Base-by-base conservation (phyloP, 1,140 invertebrate genomes). In the Lutraria rhynchaena region DNA sequence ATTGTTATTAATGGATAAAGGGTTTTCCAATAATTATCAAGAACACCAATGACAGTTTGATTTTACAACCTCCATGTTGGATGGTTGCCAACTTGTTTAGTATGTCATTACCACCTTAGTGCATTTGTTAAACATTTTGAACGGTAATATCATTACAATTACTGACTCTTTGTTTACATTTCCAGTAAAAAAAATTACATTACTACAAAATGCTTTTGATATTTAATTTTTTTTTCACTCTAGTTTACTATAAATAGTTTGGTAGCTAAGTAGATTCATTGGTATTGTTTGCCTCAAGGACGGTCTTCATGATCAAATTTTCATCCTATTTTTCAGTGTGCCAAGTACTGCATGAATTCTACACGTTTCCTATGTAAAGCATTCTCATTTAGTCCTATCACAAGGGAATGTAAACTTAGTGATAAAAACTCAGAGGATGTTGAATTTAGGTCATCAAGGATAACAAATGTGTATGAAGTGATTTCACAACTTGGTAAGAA, bases 361-460 rank as follows among this genome's bases (percentile, higher is more conserved):
- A 74, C 29, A 11, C 27, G 70, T 22, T 81, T 81, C 61, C 58
- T 81, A 1, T 81, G 78, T 41, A 67, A 44, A 22, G 49, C 78
- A 24, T 81, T 81, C 58, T 63, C 78, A 19, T 81, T 65, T 35
- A 60, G 24, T 22, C 22, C 78, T 37, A 17, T 44, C 22, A 73
- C 69, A 1, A 55, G 70, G 1, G 58, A 81, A 31, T 81, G 78
- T 27, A 15, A 61, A 15, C 41, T 81, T 15, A 73, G 69, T 7
- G 57, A 74, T 61, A 27, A 55, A 33, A 81, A 65, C 35, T 53
- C 69, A 0, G 31, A 44, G 22, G 76, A 53, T 13, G 41, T 9
- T 44, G 73, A 35, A 13, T 33, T 51, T 60, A 61, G 73, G 41
- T 51, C 0, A 61, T 74, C 57, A n/a, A 44, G 78, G 19, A 65